Evolutionary conservation across 2,888 invertebrate species (phyloP), one percentile per base, ranked within the genome.

Genomic region (Ceraclea dissimilis): DNA sequence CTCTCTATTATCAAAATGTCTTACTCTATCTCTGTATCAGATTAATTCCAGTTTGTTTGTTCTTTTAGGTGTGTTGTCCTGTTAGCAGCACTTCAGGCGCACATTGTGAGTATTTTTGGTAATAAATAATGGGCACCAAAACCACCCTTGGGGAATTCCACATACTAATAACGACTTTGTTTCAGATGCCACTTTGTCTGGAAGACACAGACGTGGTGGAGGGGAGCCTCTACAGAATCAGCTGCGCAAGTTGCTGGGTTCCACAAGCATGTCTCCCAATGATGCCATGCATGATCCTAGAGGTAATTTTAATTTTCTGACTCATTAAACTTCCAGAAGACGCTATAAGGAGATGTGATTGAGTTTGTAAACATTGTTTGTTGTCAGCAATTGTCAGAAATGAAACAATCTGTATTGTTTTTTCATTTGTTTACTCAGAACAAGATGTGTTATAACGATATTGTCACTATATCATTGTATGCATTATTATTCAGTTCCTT

Each of bases 191-290:
- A 62, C 62, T 17, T 56, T 62, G 75, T 2, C 69, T 76, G 64
- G 71, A 79, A 61, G 69, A 72, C 67, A 70, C 79, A 78, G 68
- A 84, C 69, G 67, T 79, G 69, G 58, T 72, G 74, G 66, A 73
- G 80, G 80, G 54, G 84, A 85, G 68, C 76, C 85, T 64, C 74
- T 91, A 51, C 91, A 92, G 72, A 87, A 84, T 64, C 90, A 89
- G 62, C 72, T 92, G 63, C 78, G 92, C 17, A 80, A 88, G 63
- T 75, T 92, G 57, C 74, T 93, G 13, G 88, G 60, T 49, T 48
- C 66, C 63, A 47, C 65, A 63, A 61, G 62, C 48, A 51, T 57
- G 49, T 60, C 63, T 33, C 59, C 49, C 65, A 70, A 63, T 75
- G 70, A 49, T n/a, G 33, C 57, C 20, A 11, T 51, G 17, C 52